A percentile compares a stretch with the other conserved stretches of the same genome.
Evolutionary conservation across 2,113 vertebrate species (phyloP).

Genomic region (Bujurquina vittata): DNA sequence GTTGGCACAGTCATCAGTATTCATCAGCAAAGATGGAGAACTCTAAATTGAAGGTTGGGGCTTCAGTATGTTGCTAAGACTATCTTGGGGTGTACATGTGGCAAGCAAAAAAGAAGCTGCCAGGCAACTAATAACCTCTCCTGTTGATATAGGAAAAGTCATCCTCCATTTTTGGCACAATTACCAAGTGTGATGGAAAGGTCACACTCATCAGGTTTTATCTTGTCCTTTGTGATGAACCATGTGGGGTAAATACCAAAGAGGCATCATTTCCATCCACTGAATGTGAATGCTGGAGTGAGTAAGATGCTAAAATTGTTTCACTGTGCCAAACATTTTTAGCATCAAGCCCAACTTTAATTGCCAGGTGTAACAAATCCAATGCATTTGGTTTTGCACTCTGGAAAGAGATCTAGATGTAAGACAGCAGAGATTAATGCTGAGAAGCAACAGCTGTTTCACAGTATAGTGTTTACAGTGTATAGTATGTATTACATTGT

Average conservation of each 20-base stretch:
- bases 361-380: not conserved
- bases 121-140: slow-evolving; percentile 31
- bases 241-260: slow-evolving; percentile 29
- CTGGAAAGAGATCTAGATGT: not conserved
- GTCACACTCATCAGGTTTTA: slow-evolving; percentile 39
- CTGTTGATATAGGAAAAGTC: slow-evolving; percentile 15
- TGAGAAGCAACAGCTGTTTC: not conserved
- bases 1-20: slow-evolving; percentile 2
- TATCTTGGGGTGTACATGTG: slow-evolving; percentile 4
- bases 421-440: not conserved
- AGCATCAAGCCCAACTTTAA: not conserved
- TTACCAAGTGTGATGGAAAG: slow-evolving; percentile 44
- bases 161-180: slow-evolving; percentile 17
- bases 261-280: not conserved
- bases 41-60: slow-evolving; percentile 1
- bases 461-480: not conserved
- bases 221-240: slow-evolving; percentile 24
- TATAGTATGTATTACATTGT: not conserved
- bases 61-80: not conserved
- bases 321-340: not conserved
- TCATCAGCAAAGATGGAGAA: not conserved
- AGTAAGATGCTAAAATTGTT: not conserved
- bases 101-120: slow-evolving; percentile 16
- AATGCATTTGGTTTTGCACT: not conserved
- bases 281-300: not conserved